Evolutionary conservation across 1,140 invertebrate genomes (phyloP).

Genomic region (Octopus sinensis): DNA sequence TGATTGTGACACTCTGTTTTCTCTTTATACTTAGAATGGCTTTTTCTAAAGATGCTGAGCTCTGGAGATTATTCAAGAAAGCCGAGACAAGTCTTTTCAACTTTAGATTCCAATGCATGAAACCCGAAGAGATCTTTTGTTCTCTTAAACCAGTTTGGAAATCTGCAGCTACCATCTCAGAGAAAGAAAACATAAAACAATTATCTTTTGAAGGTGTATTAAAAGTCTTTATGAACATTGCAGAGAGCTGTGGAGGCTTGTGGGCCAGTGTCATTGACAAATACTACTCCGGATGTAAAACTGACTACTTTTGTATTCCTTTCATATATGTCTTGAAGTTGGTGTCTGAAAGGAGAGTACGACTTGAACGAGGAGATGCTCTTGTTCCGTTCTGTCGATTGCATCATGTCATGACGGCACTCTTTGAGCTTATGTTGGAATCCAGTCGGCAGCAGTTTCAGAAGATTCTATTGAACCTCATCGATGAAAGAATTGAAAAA

Average conservation of each 20-base stretch:
- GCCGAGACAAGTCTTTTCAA: slow-evolving; percentile 35
- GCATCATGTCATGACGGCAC: slow-evolving; percentile 22
- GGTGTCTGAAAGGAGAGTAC: slow-evolving; percentile 29
- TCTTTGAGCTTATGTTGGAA: slow-evolving; percentile 27
- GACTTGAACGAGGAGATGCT: slow-evolving; percentile 31
- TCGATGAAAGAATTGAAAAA: neutral
- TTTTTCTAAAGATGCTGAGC: slow-evolving; percentile 23
- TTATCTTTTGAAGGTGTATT: neutral
- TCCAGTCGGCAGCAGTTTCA: neutral
- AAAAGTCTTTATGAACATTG: neutral
- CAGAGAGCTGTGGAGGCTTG: slow-evolving; percentile 7
- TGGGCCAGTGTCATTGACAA: slow-evolving; percentile 25
- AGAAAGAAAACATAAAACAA: neutral
- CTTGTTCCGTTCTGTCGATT: slow-evolving; percentile 27
- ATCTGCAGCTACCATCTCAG: neutral
- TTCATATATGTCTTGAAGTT: slow-evolving; percentile 28
- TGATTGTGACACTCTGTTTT: neutral
- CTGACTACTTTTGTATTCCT: slow-evolving; percentile 24
- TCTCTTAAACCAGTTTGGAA: neutral
- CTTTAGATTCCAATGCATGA: slow-evolving; percentile 32
- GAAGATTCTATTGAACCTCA: neutral
- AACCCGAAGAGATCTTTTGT: slow-evolving; percentile 23
- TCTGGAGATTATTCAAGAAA: slow-evolving; percentile 25
- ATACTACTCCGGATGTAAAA: slow-evolving; percentile 25
- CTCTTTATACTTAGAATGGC: slow-evolving; percentile 28